Evolutionary conservation across 2,888 invertebrate species (phyloP).

Genomic region (Dermolepida albohirtum): DNA sequence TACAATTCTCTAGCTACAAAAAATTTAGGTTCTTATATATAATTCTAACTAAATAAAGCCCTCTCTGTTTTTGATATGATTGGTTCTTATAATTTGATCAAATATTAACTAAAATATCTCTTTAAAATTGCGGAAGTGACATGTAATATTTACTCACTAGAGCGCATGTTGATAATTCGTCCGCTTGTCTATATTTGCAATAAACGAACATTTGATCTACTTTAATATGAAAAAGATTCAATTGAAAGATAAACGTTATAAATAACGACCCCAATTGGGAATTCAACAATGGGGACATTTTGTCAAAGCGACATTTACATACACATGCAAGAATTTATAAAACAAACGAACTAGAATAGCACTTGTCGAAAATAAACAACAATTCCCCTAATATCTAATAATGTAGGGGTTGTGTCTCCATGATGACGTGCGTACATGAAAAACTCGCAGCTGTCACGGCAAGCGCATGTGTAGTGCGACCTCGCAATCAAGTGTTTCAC

Average conservation of each 20-base stretch:
- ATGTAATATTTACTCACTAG: too few relatives aligned
- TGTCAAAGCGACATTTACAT: slow-evolving; percentile 5
- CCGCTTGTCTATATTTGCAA: too few relatives aligned
- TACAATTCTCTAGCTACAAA: too few relatives aligned
- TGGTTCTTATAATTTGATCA: too few relatives aligned
- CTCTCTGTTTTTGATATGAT: too few relatives aligned
- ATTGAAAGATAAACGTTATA: slow-evolving; percentile 11
- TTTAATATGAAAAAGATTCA: slow-evolving; percentile 14
- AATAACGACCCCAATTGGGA: slow-evolving; percentile 18
- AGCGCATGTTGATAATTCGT: too few relatives aligned
- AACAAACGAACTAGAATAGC: slow-evolving; percentile 43
- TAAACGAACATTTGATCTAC: too few relatives aligned
- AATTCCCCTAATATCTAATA: slow-evolving; percentile 46
- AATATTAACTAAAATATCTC: too few relatives aligned
- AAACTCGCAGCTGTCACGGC: slow-evolving; percentile 23
- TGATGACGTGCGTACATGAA: slow-evolving; percentile 15
- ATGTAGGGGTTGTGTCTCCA: slow-evolving; percentile 26
- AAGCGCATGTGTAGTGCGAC: slow-evolving; percentile 7
- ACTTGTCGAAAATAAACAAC: slow-evolving; percentile 46
- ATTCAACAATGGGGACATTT: neutral
- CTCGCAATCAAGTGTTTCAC: neutral
- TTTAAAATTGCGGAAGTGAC: too few relatives aligned
- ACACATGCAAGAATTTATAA: slow-evolving; percentile 31
- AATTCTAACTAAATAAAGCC: too few relatives aligned
- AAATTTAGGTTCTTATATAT: too few relatives aligned